phyloP scores from a whole-genome alignment of 2,888 invertebrate species.

The Acanthopleura granulata region DNA sequence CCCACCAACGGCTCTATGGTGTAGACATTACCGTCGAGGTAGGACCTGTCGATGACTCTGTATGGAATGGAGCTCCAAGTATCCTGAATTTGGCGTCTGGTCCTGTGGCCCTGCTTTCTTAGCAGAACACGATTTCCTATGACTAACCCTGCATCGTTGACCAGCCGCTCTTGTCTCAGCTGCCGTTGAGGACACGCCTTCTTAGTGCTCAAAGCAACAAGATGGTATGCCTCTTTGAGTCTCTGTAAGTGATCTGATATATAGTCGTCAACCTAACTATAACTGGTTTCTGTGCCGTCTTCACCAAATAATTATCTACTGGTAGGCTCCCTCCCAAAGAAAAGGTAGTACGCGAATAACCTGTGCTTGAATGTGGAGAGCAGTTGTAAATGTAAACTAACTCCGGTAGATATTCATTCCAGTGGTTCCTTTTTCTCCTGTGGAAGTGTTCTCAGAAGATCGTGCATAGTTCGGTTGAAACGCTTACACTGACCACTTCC shows the following conservation, averaged over 20 bases:
- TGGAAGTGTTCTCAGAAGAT: no score
- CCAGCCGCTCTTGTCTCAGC: not conserved
- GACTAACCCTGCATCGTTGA: not conserved
- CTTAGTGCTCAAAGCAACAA: not conserved
- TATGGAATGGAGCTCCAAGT: not conserved
- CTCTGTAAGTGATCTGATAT: not conserved
- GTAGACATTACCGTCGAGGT: not conserved
- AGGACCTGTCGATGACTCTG: not conserved
- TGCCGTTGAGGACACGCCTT: not conserved
- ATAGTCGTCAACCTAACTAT: not conserved
- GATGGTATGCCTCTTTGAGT: not conserved
- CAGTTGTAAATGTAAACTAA: not conserved
- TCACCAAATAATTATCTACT: not conserved
- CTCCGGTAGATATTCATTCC: slow-evolving; percentile 18
- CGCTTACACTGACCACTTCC: no score
- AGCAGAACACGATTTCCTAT: not conserved
- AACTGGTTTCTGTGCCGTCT: not conserved
- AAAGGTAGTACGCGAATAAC: not conserved
- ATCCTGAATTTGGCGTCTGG: not conserved
- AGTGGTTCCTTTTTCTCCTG: no score
- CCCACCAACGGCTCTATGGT: not conserved
- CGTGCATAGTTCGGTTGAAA: no score
- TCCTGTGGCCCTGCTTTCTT: not conserved
- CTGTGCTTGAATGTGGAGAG: not conserved
- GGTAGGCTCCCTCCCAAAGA: not conserved